Conservation (phyloP, 2,113 vertebrate genomes). For the Halcyon malimbica region DNA sequence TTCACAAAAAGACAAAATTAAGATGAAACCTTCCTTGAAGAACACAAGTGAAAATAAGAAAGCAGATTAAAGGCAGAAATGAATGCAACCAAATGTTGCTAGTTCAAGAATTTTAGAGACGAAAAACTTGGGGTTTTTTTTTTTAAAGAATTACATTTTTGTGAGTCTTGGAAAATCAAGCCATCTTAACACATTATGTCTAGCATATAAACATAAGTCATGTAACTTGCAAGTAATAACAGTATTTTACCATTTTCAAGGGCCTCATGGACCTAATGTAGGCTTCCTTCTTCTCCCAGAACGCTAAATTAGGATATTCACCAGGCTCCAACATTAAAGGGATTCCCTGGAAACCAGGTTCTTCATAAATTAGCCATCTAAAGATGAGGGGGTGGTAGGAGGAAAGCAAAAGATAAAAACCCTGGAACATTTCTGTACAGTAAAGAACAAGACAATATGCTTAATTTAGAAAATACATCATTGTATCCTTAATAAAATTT, state of each 20-base stretch:
- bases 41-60: not conserved
- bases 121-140: not conserved
- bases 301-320: constrained; percentile 87
- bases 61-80: not conserved
- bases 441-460: not conserved
- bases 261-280: constrained; percentile 91
- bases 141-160: not conserved
- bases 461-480: not conserved
- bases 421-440: not conserved
- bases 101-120: not conserved
- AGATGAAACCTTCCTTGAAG: not conserved
- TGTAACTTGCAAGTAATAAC: not conserved
- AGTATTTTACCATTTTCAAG: constrained; percentile 86
- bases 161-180: not conserved
- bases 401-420: not conserved
- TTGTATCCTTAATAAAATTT: not conserved
- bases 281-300: constrained; percentile 89
- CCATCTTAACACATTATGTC: not conserved
- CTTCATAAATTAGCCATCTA: constrained; percentile 93
- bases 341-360: constrained; percentile 87
- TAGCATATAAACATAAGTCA: not conserved
- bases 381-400: not conserved
- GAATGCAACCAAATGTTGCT: not conserved
- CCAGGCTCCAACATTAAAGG: constrained; percentile 88
- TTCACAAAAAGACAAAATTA: not conserved